These are phyloP conservation scores for Saccostrea glomerata DNA, from an alignment of 1,140 invertebrate genomes.

Conservation along the genomic window DNA sequence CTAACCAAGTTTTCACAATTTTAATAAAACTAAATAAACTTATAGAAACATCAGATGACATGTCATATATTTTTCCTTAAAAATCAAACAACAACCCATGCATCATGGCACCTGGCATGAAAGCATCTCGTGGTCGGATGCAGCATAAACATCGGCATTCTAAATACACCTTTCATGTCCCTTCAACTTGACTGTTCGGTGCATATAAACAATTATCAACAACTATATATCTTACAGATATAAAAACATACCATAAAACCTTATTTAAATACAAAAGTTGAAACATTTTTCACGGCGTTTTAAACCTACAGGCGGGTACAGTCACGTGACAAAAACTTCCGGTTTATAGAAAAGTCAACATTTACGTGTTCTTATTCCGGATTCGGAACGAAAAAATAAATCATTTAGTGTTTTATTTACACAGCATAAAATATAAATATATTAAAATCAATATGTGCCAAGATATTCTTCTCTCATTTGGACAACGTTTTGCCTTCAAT, in stretches of 20 bases:
- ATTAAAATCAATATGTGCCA: neutral
- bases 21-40: neutral
- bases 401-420: neutral
- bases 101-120: neutral
- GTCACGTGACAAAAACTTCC: slow-evolving; percentile 33
- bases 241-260: neutral
- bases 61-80: neutral
- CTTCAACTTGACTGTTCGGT: neutral
- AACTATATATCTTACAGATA: neutral
- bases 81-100: neutral
- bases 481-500: neutral
- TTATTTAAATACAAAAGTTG: neutral
- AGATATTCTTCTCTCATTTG: neutral
- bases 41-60: neutral
- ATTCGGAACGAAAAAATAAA: neutral
- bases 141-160: neutral
- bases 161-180: neutral
- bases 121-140: neutral
- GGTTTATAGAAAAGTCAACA: neutral
- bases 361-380: neutral
- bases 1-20: no score
- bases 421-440: neutral
- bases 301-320: slow-evolving; percentile 16
- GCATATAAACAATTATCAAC: neutral
- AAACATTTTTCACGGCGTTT: neutral